Conservation (phyloP, 2,797 vertebrate genomes). For the Pelochelys cantorii region DNA sequence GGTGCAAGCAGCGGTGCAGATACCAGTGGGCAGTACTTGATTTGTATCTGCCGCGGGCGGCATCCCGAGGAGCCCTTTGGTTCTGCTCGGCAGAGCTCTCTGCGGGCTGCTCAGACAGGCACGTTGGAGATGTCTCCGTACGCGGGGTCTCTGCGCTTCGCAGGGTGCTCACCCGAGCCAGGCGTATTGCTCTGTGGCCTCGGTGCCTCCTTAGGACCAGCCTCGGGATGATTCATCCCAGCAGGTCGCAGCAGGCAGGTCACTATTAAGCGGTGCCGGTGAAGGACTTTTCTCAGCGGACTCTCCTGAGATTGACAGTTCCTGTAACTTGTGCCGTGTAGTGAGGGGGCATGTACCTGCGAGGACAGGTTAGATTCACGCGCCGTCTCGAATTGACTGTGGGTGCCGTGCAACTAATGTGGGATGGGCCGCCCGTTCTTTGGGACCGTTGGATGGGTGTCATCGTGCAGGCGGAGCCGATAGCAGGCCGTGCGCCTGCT, state of each 20-base stretch:
- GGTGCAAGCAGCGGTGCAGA: neutral
- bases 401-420: too few relatives aligned
- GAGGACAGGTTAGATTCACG: neutral
- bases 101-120: neutral
- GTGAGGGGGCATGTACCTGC: too few relatives aligned
- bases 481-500: neutral
- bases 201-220: neutral
- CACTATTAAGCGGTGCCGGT: neutral
- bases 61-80: neutral
- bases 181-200: neutral
- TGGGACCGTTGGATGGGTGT: neutral
- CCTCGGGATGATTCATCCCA: neutral
- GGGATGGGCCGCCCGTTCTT: neutral
- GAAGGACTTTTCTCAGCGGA: neutral
- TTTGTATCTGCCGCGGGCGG: neutral
- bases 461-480: neutral
- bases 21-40: rapidly evolving
- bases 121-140: neutral
- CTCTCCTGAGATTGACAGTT: neutral
- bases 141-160: neutral
- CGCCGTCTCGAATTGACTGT: neutral
- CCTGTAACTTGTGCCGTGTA: neutral
- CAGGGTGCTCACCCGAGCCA: neutral
- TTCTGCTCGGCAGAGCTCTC: neutral
- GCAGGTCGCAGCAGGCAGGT: neutral